These are phyloP conservation scores for Taphrorychus bicolor DNA, from an alignment of 2,888 invertebrate genomes.

Conservation along the genomic window DNA sequence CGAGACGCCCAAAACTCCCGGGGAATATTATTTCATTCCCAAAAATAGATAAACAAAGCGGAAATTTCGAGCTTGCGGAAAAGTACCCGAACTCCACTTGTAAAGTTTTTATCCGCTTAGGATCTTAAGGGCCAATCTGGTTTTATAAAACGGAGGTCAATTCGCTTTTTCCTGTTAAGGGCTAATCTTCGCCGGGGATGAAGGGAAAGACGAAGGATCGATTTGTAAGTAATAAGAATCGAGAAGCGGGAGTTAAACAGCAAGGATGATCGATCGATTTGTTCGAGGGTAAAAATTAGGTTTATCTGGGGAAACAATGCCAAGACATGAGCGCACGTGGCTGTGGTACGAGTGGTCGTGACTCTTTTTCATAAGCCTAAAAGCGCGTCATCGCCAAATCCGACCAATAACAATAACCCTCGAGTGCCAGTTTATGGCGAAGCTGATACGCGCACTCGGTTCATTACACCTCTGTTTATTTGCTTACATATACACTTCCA, in stretches of 20 bases:
- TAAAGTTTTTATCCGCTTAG: constrained; percentile 15
- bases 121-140: constrained; percentile 13
- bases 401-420: no score
- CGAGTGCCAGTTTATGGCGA: neutral
- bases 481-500: no score
- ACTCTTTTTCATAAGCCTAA: no score
- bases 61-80: constrained; percentile 1
- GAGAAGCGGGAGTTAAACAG: constrained; percentile 19
- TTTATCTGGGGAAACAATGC: neutral
- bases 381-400: no score
- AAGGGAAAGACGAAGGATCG: neutral
- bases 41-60: constrained; percentile 9
- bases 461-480: no score
- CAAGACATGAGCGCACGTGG: neutral
- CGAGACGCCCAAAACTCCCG: neutral
- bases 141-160: constrained; percentile 19
- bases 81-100: neutral
- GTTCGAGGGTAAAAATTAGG: constrained; percentile 2
- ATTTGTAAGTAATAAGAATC: constrained; percentile 31
- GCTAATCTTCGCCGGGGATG: constrained; percentile 20
- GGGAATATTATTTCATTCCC: constrained; percentile 4
- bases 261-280: constrained; percentile 32
- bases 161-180: constrained; percentile 5
- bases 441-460: neutral
- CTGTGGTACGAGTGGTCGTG: no score